A percentile compares a stretch with the other conserved stretches of the same genome.
phyloP scores from a whole-genome alignment of 2,797 vertebrate species.

The Sebastes miniatus region DNA sequence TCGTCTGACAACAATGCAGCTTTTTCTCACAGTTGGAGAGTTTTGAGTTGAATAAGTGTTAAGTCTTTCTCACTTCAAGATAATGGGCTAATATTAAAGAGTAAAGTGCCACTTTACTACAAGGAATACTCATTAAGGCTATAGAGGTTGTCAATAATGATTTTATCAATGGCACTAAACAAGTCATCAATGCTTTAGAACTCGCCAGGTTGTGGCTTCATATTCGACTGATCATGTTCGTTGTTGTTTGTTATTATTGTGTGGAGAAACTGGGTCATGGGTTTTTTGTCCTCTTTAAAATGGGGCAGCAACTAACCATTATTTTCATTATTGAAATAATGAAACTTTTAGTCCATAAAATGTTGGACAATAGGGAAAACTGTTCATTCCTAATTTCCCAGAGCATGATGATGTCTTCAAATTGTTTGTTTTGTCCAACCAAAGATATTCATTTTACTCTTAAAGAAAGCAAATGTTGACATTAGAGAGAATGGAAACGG shows the following conservation, averaged over 20 bases:
- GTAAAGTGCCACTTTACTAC: background rate
- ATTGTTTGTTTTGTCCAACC: background rate
- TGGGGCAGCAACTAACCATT: background rate
- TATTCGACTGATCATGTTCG: background rate
- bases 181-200: background rate
- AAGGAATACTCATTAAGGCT: background rate
- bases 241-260: background rate
- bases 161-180: background rate
- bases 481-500: background rate
- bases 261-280: background rate
- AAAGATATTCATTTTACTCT: too few relatives aligned
- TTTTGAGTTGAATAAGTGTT: background rate
- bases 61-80: background rate
- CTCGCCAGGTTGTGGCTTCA: background rate
- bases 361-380: background rate
- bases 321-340: background rate
- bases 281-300: background rate
- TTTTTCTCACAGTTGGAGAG: background rate
- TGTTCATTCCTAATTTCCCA: background rate
- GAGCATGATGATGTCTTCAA: too few relatives aligned
- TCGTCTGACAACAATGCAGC: conserved; percentile 13
- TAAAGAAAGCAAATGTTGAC: background rate
- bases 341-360: background rate
- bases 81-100: background rate
- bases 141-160: background rate